Evolutionary conservation across 2,888 invertebrate genomes (phyloP).

Genomic region (Drepana falcataria): DNA sequence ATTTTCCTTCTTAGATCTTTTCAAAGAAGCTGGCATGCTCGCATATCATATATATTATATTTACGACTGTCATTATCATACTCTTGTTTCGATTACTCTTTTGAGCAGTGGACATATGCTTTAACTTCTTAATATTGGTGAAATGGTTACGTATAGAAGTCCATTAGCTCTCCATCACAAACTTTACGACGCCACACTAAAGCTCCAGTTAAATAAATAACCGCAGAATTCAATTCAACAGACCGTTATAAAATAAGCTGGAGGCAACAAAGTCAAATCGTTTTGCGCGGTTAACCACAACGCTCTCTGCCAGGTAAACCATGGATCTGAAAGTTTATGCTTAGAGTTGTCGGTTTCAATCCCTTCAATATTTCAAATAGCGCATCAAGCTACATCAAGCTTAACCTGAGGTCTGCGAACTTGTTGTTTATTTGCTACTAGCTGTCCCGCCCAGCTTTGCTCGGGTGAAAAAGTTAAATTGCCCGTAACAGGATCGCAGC

Average conservation of each 20-base stretch:
- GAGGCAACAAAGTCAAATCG: constrained; percentile 72
- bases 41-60: too few relatives aligned
- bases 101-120: neutral
- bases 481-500: too few relatives aligned
- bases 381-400: constrained; percentile 27
- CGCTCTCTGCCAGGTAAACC: constrained; percentile 65
- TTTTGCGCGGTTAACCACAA: constrained; percentile 74
- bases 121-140: neutral
- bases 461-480: too few relatives aligned
- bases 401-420: constrained; percentile 45
- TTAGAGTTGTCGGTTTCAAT: constrained; percentile 48
- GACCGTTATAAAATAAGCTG: constrained; percentile 76
- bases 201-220: constrained; percentile 72
- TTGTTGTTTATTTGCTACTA: constrained; percentile 43
- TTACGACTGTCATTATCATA: too few relatives aligned
- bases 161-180: constrained; percentile 22
- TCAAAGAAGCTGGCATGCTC: too few relatives aligned
- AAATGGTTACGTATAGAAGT: constrained; percentile 6
- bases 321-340: constrained; percentile 67
- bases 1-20: too few relatives aligned
- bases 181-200: constrained; percentile 40
- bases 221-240: constrained; percentile 77
- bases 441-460: too few relatives aligned
- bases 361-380: constrained; percentile 53
- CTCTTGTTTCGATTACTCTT: neutral